Conservation (phyloP, 1,140 invertebrate species). For the Wasmannia auropunctata region DNA sequence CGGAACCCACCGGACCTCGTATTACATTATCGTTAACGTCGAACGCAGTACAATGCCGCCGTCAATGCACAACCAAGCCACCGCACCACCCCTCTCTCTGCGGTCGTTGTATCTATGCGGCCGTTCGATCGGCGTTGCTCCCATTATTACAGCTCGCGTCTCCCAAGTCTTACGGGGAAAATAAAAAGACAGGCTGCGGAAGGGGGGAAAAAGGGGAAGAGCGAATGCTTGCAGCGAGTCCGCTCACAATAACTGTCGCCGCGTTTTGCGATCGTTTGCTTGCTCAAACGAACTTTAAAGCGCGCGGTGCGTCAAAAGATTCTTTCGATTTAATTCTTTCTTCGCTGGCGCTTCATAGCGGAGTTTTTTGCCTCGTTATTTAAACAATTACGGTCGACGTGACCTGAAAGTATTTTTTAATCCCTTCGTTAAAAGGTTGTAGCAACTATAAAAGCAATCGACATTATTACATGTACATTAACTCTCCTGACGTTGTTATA, state of each 20-base stretch:
- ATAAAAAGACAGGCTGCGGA: not conserved
- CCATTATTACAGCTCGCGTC: conserved; percentile 22
- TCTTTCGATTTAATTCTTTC: conserved; percentile 33
- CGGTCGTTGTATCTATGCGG: conserved; percentile 20
- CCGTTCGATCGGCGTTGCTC: conserved; percentile 12
- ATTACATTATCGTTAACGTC: conserved; percentile 65
- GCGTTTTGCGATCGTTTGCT: not conserved
- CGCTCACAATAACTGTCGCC: conserved; percentile 25
- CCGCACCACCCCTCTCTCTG: not conserved
- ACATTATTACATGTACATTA: not conserved
- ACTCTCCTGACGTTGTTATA: not conserved
- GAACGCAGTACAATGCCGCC: conserved; percentile 21
- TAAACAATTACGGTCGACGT: conserved; percentile 8
- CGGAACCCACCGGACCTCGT: conserved; percentile 29
- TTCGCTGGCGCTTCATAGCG: not conserved
- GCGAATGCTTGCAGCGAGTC: not conserved
- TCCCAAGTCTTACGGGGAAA: not conserved
- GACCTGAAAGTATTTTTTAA: not conserved
- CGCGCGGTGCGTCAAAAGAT: not conserved
- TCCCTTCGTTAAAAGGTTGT: not conserved
- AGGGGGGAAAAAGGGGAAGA: not conserved
- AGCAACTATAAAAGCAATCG: not conserved
- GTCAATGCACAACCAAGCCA: not conserved
- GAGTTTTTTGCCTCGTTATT: not conserved
- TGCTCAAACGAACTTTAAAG: conserved; percentile 4